These are phyloP conservation scores for Leptoteleia sp. DNA, from an alignment of 1,140 invertebrate genomes.

Conservation along the genomic window DNA sequence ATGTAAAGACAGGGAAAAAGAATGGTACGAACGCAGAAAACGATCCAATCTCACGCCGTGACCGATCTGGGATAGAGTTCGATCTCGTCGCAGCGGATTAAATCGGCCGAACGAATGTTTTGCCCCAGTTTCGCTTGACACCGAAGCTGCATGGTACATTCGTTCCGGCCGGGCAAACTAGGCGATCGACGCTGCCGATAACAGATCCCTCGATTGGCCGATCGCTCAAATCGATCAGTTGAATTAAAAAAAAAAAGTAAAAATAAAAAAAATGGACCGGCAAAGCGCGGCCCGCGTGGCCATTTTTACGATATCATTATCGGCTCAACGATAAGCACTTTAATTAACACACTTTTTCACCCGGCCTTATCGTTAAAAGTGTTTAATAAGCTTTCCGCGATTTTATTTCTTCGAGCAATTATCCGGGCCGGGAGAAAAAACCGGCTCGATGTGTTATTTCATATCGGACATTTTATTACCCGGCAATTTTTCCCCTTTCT, in stretches of 20 bases:
- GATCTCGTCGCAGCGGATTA: conserved; percentile 68
- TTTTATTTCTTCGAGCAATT: conserved; percentile 40
- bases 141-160: conserved; percentile 69
- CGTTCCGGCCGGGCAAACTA: conserved; percentile 71
- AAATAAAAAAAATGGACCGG: conserved; percentile 31
- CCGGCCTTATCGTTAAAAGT: conserved; percentile 11
- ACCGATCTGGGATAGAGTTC: conserved; percentile 68
- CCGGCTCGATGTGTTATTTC: conserved; percentile 3
- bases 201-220: conserved; percentile 57
- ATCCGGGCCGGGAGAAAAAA: conserved; percentile 9
- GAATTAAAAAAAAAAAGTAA: conserved; percentile 39
- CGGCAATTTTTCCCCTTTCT: not conserved
- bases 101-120: conserved; percentile 73
- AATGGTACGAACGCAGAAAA: conserved; percentile 45
- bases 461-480: not conserved
- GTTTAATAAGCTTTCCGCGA: conserved; percentile 34
- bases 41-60: conserved; percentile 65
- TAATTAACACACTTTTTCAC: conserved; percentile 50
- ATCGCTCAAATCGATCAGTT: conserved; percentile 54
- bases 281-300: conserved; percentile 33
- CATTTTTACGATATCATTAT: conserved; percentile 59
- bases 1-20: too few relatives aligned
- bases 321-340: conserved; percentile 51
- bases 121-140: conserved; percentile 75
- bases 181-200: conserved; percentile 68